Evolutionary conservation across 2,888 invertebrate genomes (phyloP).

Genomic region (Lycocerus yunnanus): DNA sequence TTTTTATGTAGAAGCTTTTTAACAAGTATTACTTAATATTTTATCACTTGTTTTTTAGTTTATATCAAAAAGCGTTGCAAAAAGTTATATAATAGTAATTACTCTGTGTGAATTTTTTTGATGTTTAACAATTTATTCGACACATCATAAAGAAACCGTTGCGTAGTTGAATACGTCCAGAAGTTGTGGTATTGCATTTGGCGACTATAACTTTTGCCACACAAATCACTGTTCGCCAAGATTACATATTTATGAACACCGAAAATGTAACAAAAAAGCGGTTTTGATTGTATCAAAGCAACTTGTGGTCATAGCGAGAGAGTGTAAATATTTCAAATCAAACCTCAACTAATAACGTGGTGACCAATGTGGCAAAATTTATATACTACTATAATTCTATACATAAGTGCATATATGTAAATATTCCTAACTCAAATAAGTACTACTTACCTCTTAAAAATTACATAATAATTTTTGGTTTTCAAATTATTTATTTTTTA

Average conservation of each 20-base stretch:
- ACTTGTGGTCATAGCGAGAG: conserved; percentile 29
- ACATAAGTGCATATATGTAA: too few species aligned
- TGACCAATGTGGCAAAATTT: background rate
- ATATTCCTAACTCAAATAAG: background rate
- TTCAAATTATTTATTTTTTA: background rate
- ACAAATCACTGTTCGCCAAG: conserved; percentile 46
- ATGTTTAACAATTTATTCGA: conserved; percentile 36
- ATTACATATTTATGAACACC: conserved; percentile 50
- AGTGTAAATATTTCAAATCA: background rate
- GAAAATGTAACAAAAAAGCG: conserved; percentile 49
- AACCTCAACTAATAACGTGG: background rate
- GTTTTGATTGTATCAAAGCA: conserved; percentile 45
- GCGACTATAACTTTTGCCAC: conserved; percentile 46
- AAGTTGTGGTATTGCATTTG: conserved; percentile 40
- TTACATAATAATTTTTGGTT: background rate
- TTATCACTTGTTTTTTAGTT: background rate
- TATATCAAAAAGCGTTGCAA: background rate
- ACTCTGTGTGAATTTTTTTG: background rate
- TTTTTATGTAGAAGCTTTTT: conserved; percentile 16
- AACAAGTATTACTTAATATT: background rate
- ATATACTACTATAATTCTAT: background rate
- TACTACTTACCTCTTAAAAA: background rate
- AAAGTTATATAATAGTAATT: background rate
- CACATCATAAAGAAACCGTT: conserved; percentile 39
- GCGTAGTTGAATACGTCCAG: conserved; percentile 31